Conservation (phyloP, 1,140 invertebrate species). For the Rhynchophorus ferrugineus region DNA sequence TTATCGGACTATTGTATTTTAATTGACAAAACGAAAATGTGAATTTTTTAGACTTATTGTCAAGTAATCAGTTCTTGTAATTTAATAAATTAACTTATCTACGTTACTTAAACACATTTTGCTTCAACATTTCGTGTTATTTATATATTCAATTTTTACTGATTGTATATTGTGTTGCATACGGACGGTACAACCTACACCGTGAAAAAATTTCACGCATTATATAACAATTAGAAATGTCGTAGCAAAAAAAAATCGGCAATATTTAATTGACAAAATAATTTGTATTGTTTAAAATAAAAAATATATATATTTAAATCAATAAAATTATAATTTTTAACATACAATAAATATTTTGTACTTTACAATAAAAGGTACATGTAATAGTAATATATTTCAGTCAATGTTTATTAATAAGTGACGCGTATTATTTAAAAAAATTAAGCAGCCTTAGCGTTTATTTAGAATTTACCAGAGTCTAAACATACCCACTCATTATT, state of each 20-base stretch:
- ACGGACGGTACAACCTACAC: too few relatives aligned
- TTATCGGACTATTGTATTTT: too few relatives aligned
- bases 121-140: too few relatives aligned
- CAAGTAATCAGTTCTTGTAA: not conserved
- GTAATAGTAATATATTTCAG: not conserved
- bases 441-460: not conserved
- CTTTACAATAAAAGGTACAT: constrained; percentile 11
- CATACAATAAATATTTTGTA: constrained; percentile 15
- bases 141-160: too few relatives aligned
- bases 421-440: not conserved
- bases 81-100: not conserved
- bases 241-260: too few relatives aligned
- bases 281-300: too few relatives aligned
- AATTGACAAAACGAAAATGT: not conserved
- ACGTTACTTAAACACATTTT: too few relatives aligned
- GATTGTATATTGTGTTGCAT: too few relatives aligned
- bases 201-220: too few relatives aligned
- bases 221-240: too few relatives aligned
- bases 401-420: too few relatives aligned
- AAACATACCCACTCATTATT: not conserved
- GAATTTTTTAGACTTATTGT: not conserved
- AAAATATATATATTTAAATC: not conserved
- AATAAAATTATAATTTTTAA: constrained; percentile 6
- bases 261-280: too few relatives aligned
- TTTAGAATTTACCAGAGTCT: not conserved